Conservation (phyloP, 2,797 vertebrate genomes). For the Peromyscus melanophrys region DNA sequence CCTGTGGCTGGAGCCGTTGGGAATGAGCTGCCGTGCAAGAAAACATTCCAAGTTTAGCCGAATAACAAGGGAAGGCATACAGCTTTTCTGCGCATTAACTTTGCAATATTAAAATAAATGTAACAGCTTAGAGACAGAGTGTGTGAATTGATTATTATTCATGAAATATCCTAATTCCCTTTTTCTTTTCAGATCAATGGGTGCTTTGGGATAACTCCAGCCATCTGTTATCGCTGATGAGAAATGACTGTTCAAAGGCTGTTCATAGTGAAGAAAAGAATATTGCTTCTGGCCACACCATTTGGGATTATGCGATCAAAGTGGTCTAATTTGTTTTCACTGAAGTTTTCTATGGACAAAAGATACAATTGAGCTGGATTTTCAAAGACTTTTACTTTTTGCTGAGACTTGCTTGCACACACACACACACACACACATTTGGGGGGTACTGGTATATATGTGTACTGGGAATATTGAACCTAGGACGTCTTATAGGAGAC, state of each 20-base stretch:
- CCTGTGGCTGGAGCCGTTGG: constrained; percentile 93
- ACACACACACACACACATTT: background rate
- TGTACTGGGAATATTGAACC: background rate
- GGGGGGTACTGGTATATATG: no score
- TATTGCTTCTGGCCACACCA: background rate
- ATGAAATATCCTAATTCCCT: background rate
- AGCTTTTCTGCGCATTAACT: background rate
- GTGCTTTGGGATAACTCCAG: background rate
- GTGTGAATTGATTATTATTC: constrained; percentile 8
- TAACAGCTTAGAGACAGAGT: background rate
- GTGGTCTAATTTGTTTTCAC: constrained; percentile 38
- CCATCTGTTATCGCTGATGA: constrained; percentile 46
- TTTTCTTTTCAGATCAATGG: constrained; percentile 9
- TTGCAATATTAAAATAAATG: background rate
- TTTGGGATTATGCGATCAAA: background rate
- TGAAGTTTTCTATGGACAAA: constrained; percentile 13
- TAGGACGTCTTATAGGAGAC: background rate
- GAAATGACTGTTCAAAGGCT: constrained; percentile 57
- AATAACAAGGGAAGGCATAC: constrained; percentile 7
- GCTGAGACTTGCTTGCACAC: background rate
- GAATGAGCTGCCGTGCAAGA: constrained; percentile 86
- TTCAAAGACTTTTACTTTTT: constrained; percentile 43
- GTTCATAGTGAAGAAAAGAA: constrained; percentile 44
- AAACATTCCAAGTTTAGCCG: constrained; percentile 45
- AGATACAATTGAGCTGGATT: background rate